phyloP scores from a whole-genome alignment of 2,113 vertebrate genomes.

The Panurus biarmicus region DNA sequence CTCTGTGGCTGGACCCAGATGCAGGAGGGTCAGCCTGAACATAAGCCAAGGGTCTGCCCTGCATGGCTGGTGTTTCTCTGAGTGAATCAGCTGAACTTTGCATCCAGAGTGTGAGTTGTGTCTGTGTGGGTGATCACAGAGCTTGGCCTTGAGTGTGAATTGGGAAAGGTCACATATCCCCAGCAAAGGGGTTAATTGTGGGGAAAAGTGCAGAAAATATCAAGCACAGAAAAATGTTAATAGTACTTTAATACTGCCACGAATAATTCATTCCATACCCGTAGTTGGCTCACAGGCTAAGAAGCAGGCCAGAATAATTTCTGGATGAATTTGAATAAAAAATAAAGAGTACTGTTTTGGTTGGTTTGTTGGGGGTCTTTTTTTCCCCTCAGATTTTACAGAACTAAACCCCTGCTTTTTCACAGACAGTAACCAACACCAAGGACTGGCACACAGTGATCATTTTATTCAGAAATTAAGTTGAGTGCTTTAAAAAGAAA shows the following conservation, averaged over 20 bases:
- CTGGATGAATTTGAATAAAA: background rate
- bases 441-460: background rate
- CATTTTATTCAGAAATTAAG: background rate
- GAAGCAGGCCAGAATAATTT: background rate
- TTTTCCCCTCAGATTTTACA: accelerated
- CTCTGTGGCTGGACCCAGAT: background rate
- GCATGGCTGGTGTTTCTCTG: background rate
- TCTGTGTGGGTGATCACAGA: background rate
- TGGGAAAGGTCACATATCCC: background rate
- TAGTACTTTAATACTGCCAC: background rate
- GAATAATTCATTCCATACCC: background rate
- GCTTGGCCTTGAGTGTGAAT: background rate
- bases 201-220: background rate
- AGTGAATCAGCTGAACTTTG: background rate
- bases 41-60: background rate
- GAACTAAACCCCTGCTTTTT: background rate
- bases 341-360: background rate
- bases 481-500: background rate
- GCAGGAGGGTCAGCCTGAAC: background rate
- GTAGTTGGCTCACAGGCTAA: background rate
- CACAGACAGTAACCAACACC: background rate
- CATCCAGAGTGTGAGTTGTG: background rate
- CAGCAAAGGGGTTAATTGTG: background rate
- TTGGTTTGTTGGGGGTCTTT: accelerated
- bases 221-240: background rate